Conservation (phyloP, 2,888 invertebrate genomes). For the Chrysopilus asiliformis region DNA sequence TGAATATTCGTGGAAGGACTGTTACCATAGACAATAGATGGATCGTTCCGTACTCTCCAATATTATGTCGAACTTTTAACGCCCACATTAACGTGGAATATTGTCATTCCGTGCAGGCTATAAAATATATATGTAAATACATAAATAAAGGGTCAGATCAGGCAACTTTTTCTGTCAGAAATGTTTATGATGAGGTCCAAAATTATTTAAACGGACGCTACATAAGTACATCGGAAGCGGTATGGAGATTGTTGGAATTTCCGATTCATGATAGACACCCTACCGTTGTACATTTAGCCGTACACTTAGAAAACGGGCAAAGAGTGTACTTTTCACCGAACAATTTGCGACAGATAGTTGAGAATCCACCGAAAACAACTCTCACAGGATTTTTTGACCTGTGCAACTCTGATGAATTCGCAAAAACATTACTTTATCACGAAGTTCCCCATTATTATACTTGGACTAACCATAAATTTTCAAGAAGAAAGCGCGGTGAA, state of each 20-base stretch:
- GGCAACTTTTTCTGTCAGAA: conserved; percentile 20
- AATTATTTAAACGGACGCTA: neutral
- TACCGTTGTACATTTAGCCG: conserved; percentile 10
- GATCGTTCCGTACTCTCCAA: conserved; percentile 26
- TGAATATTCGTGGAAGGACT: conserved; percentile 12
- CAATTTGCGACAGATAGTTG: conserved; percentile 14
- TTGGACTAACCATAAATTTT: conserved; percentile 15
- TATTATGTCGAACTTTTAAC: conserved; percentile 20
- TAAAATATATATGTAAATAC: conserved; percentile 34
- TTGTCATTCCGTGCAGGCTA: conserved; percentile 31
- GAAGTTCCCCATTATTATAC: conserved; percentile 22
- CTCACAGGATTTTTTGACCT: conserved; percentile 23
- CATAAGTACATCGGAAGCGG: conserved; percentile 19
- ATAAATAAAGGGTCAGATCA: conserved; percentile 31
- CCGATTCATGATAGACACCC: conserved; percentile 17
- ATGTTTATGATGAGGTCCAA: neutral
- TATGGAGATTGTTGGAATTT: conserved; percentile 17
- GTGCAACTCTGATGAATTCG: conserved; percentile 20
- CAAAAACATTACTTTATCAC: conserved; percentile 21
- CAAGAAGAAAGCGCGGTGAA: neutral
- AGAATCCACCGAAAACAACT: conserved; percentile 13
- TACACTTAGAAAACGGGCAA: conserved; percentile 12
- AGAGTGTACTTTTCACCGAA: conserved; percentile 23
- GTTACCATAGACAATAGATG: conserved; percentile 22
- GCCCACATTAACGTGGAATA: conserved; percentile 30